Evolutionary conservation across 2,113 vertebrate genomes (phyloP).

Genomic region (Myotis davidii): DNA sequence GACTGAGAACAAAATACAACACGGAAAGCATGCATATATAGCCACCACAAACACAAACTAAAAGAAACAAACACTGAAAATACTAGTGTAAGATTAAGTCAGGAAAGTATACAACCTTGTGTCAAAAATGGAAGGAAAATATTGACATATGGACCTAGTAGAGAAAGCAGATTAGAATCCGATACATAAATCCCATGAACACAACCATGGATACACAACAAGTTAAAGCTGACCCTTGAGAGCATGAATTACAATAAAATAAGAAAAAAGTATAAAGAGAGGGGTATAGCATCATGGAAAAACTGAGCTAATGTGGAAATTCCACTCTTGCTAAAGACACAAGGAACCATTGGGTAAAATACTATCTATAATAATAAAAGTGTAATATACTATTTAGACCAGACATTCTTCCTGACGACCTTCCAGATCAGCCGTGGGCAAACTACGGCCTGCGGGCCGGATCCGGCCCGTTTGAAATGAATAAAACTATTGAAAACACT

Average conservation of each 20-base stretch:
- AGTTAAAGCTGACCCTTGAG: neutral
- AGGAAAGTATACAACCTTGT: neutral
- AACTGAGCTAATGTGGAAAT: neutral
- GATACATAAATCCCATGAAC: neutral
- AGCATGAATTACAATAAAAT: neutral
- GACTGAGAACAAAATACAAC: neutral
- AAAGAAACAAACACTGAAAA: neutral
- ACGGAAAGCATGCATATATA: neutral
- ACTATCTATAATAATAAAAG: too few species aligned
- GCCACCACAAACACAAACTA: neutral
- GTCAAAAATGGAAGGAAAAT: neutral
- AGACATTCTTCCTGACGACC: too few species aligned
- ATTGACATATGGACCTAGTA: neutral
- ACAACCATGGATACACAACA: neutral
- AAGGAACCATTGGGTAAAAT: neutral
- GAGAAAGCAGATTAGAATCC: neutral
- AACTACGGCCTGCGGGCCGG: too few species aligned
- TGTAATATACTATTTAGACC: too few species aligned
- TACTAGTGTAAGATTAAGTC: neutral
- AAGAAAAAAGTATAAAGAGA: neutral
- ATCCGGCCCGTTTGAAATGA: too few species aligned
- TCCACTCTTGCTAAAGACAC: neutral
- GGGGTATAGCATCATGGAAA: neutral
- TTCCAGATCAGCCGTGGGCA: too few species aligned
- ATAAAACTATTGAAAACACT: too few species aligned